These are phyloP conservation scores for Orchesella cincta DNA, from an alignment of 1,140 invertebrate species.

Conservation along the genomic window DNA sequence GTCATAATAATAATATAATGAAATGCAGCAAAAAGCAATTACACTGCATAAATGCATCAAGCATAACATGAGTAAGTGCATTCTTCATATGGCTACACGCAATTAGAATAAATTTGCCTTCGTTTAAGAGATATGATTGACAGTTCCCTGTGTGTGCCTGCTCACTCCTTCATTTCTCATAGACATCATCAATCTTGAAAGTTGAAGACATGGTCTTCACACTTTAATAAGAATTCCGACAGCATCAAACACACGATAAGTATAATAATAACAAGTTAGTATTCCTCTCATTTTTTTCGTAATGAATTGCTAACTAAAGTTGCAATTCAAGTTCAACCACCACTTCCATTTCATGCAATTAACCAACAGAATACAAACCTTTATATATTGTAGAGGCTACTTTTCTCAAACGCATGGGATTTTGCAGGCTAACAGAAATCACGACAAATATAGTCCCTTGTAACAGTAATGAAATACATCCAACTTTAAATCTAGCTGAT, in stretches of 20 bases:
- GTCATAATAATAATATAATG: too few species aligned
- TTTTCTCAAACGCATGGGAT: too few species aligned
- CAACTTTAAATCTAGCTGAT: too few species aligned
- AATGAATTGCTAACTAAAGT: constrained; percentile 22
- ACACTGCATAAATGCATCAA: too few species aligned
- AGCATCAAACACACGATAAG: background rate
- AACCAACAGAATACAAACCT: too few species aligned
- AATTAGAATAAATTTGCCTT: constrained; percentile 29
- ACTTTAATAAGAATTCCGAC: constrained; percentile 8
- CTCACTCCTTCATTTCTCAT: constrained; percentile 19
- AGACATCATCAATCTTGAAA: constrained; percentile 26
- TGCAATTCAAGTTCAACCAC: constrained; percentile 7
- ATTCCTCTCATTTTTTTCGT: background rate
- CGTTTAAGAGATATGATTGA: constrained; percentile 10
- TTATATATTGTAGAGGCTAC: too few species aligned
- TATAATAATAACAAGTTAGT: background rate
- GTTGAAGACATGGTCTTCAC: constrained; percentile 14
- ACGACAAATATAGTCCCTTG: too few species aligned
- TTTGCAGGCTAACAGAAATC: too few species aligned
- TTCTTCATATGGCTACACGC: background rate
- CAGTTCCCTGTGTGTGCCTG: background rate
- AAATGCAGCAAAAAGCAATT: too few species aligned
- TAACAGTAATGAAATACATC: too few species aligned
- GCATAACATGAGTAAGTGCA: too few species aligned
- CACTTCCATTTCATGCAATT: too few species aligned